A percentile compares a stretch with the other conserved stretches of the same genome.
phyloP scores from a whole-genome alignment of 2,888 invertebrate species.

The Pristionchus mayeri region DNA sequence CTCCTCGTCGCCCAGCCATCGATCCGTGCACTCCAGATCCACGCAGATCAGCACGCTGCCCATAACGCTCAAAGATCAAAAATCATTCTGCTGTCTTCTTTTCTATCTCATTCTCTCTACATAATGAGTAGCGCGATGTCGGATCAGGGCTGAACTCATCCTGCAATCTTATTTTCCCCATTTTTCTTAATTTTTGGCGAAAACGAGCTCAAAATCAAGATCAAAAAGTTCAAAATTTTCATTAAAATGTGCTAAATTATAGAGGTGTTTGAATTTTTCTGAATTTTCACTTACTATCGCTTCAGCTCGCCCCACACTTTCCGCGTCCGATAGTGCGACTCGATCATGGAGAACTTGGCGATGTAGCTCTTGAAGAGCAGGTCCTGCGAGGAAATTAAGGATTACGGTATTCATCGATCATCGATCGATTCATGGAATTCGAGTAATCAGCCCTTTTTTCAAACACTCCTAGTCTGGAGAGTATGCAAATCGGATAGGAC shows the following conservation, averaged over 20 bases:
- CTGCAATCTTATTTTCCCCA: no score
- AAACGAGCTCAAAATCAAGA: background rate
- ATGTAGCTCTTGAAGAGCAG: constrained; percentile 11
- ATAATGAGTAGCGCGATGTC: no score
- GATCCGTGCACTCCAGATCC: background rate
- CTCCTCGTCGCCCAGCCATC: constrained; percentile 15
- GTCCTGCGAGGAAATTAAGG: background rate
- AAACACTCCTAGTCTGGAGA: no score
- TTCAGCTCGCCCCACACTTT: constrained; percentile 10
- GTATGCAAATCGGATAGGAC: no score
- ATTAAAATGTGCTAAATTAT: background rate
- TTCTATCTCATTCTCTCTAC: no score
- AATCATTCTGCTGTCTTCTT: background rate
- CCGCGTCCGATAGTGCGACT: constrained; percentile 19
- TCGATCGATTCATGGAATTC: no score
- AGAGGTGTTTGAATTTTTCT: background rate
- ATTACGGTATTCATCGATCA: constrained; percentile 2
- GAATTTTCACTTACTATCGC: background rate
- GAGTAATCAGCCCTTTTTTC: no score
- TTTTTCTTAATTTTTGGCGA: no score
- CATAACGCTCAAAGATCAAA: background rate
- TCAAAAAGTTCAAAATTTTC: background rate
- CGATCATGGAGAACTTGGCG: constrained; percentile 41
- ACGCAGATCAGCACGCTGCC: constrained; percentile 19
- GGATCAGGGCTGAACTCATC: no score